Evolutionary conservation across 2,888 invertebrate species (phyloP), one percentile per base, ranked within the genome.

Genomic region (Boloria selene): DNA sequence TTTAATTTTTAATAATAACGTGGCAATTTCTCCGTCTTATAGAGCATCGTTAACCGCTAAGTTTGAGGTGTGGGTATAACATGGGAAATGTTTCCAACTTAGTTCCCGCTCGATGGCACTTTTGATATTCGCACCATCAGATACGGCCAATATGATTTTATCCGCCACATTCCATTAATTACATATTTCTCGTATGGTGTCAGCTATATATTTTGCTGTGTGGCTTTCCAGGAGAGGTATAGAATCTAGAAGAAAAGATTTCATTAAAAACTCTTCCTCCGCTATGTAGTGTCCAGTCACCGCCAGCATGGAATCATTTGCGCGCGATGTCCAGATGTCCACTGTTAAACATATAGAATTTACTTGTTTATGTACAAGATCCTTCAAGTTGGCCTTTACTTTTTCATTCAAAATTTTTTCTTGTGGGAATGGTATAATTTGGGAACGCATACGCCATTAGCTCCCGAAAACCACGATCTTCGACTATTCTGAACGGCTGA

Each of bases 341-440:
- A 59, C n/a, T 4, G 64, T 58, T 45, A 64, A n/a, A 16, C 53
- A 59, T 42, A 65, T 61, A 6, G 65, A 65, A 17, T 61, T 50
- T 22, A 55, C 61, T 55, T 61, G 56, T 49, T 55, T 45, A 44
- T 22, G 22, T 22, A 22, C 22, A 22, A 22, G 22, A 22, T 22
- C 22, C 22, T 22, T 22, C 22, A 22, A 22, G 22, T 22, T 3
- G 22, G 22, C 22, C 3, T 22, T 22, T 22, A 22, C 22, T 22
- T 22, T 22, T 22, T 22, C 22, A 22, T 22, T 1, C 22, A 22
- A 22, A 22, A 22, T 2, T 2, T 22, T 22, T 22, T 22, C 22
- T 22, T 22, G 22, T 22, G 22, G 22, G 22, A 22, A 22, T 22
- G 22, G 22, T 22, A 22, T 22, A 22, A 22, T 22, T 22, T 22